Conservation (phyloP, 2,888 invertebrate genomes). For the Heliconius erato region DNA sequence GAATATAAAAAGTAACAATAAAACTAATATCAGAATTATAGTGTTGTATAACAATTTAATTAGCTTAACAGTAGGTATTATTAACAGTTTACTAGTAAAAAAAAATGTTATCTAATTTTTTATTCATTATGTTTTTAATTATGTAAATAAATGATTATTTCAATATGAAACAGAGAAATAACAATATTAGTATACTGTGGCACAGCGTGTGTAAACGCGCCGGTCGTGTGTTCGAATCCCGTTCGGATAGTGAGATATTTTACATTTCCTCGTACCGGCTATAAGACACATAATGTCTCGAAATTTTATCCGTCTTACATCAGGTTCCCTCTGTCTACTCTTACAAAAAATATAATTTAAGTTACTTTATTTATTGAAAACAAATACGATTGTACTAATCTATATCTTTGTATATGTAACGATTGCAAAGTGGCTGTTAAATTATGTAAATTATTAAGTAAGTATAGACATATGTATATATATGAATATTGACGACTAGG, state of each 20-base stretch:
- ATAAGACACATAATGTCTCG: neutral
- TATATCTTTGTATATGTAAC: neutral
- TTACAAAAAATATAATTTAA: neutral
- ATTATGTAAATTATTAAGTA: too few species aligned
- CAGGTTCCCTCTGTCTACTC: neutral
- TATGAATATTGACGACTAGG: neutral
- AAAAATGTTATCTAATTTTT: neutral
- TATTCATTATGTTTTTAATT: neutral
- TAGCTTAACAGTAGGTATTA: neutral
- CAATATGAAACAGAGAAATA: neutral
- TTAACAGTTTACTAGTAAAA: neutral
- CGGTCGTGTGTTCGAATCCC: neutral
- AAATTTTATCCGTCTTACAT: neutral
- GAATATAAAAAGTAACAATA: neutral
- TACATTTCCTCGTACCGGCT: neutral
- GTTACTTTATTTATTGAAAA: neutral
- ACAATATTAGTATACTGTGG: too few species aligned
- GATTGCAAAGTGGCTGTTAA: neutral
- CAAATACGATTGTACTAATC: neutral
- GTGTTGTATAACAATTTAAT: neutral
- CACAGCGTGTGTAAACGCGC: neutral
- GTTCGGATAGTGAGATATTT: neutral
- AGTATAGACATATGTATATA: too few species aligned
- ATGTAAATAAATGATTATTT: slow-evolving; percentile 3
- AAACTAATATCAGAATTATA: neutral